These are phyloP conservation scores for Xanthia togata DNA, from an alignment of 2,888 invertebrate genomes.

Conservation along the genomic window DNA sequence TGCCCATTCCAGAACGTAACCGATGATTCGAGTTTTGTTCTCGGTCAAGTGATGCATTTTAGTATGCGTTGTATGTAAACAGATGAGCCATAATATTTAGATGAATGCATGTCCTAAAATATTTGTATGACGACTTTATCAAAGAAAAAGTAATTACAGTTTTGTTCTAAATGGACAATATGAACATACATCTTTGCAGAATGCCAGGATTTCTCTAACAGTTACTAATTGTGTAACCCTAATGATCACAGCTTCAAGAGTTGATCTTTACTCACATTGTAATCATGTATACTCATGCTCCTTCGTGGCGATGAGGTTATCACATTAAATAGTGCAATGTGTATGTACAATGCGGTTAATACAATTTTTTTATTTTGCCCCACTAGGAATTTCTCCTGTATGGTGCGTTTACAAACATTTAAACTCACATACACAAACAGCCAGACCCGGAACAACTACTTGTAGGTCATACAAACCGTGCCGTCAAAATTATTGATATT, in stretches of 20 bases:
- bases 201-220: not conserved
- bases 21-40: conserved; percentile 19
- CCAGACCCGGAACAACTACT: too few relatives aligned
- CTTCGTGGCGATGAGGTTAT: not conserved
- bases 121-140: not conserved
- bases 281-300: too few relatives aligned
- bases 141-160: not conserved
- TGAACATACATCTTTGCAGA: not conserved
- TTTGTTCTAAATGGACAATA: not conserved
- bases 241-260: not conserved
- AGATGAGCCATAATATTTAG: conserved; percentile 17
- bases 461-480: too few relatives aligned
- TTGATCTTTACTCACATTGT: not conserved
- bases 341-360: too few relatives aligned
- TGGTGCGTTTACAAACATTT: too few relatives aligned
- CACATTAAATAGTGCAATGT: not conserved
- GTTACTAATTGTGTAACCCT: not conserved
- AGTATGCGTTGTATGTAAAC: not conserved
- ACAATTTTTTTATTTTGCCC: too few relatives aligned
- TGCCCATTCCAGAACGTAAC: too few relatives aligned
- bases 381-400: too few relatives aligned
- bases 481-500: too few relatives aligned
- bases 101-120: conserved; percentile 17
- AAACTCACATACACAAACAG: too few relatives aligned
- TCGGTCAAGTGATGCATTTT: conserved; percentile 34